phyloP scores from a whole-genome alignment of 2,888 invertebrate genomes.

The Formica aserva region DNA sequence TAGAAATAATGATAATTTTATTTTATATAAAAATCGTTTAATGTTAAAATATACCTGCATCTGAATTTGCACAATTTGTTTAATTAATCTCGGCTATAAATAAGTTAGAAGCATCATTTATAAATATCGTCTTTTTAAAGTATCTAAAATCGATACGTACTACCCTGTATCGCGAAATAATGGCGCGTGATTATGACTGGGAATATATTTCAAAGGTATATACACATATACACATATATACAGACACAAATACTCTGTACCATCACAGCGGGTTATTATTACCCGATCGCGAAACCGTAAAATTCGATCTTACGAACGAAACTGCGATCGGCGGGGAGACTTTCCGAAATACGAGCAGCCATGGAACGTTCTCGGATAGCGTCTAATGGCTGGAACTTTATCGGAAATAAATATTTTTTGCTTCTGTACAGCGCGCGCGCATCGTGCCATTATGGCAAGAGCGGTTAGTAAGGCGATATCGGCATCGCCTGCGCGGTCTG shows the following conservation, averaged over 20 bases:
- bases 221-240: background rate
- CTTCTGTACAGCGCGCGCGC: background rate
- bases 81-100: constrained; percentile 28
- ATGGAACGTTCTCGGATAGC: constrained; percentile 18
- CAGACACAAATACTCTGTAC: background rate
- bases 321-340: constrained; percentile 22
- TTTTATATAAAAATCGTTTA: background rate
- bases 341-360: constrained; percentile 33
- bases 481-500: constrained; percentile 30
- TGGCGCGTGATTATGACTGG: constrained; percentile 43
- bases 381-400: constrained; percentile 46
- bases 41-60: background rate
- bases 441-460: constrained; percentile 18
- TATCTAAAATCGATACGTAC: constrained; percentile 49
- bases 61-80: constrained; percentile 8
- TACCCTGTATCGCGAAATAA: constrained; percentile 35
- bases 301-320: constrained; percentile 50
- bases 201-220: constrained; percentile 39
- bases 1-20: background rate
- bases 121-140: constrained; percentile 11
- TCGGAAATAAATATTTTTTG: constrained; percentile 55
- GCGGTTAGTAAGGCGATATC: constrained; percentile 54
- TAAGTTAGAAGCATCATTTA: constrained; percentile 23
- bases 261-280: constrained; percentile 47
- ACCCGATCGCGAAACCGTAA: constrained; percentile 46